Evolutionary conservation across 2,888 invertebrate genomes (phyloP), one percentile per base, ranked within the genome.

Genomic region (Ornithoptera alexandrae): DNA sequence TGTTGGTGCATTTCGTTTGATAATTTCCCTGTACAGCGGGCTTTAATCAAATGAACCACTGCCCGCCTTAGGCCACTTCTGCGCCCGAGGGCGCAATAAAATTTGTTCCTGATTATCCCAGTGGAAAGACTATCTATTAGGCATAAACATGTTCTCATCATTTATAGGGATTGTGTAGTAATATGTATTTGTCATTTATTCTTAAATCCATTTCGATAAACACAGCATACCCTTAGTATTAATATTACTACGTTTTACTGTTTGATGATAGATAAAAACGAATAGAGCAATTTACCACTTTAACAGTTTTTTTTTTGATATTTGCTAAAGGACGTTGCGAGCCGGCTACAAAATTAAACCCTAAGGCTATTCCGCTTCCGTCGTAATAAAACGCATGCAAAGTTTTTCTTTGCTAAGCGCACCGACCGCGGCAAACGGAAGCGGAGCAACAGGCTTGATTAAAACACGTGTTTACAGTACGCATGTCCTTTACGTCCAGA

Each of bases 301-400:
- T 65, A 64, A 42, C 50, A 53, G 67, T 72, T 74, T 76, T 78
- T 30, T 22, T 30, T 81, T 79, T 79, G 72, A 78, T 82, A 81
- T 83, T 81, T 79, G 77, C 82, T 77, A 78, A 80, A 79, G 84
- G 85, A 91, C 88, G 88, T 89, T 81, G 76, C 83, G 82, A 82
- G 81, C 83, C 83, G 81, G 83, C 84, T 82, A 86, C 87, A 84
- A 90, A 91, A 92, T 92, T 88, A 90, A 90, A 84, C 90, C 92
- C 89, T 81, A 79, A 77, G 85, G 92, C 84, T 68, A 76, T 77
- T 81, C 81, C 82, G 87, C 87, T 84, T 89, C 90, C 90, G 87
- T 89, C 89, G 91, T 92, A 92, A 92, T 92, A 92, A 90, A 91
- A 90, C 90, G 85, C 88, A 92, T 92, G 91, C 92, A 91, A 92